Evolutionary conservation across 2,113 vertebrate species (phyloP).

Genomic region (Aphyosemion australe): DNA sequence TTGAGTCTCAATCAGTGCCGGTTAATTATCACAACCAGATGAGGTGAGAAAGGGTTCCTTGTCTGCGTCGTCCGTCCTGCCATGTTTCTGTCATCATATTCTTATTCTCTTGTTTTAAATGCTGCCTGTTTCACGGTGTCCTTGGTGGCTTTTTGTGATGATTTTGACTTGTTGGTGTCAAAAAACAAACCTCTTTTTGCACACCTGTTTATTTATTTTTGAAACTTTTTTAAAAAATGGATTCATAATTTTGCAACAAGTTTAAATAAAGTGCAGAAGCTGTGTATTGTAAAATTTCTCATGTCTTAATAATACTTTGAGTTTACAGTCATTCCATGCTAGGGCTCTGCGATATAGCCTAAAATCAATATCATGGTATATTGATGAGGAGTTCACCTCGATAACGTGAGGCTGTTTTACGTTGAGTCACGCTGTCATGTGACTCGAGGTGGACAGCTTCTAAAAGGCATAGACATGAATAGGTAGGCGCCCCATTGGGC

Average conservation of each 20-base stretch:
- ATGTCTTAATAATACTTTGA: constrained; percentile 1
- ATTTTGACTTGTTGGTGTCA: background rate
- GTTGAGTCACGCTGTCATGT: too few relatives aligned
- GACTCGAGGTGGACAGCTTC: too few relatives aligned
- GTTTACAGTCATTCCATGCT: background rate
- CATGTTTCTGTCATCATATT: constrained; percentile 2
- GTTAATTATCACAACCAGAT: constrained; percentile 75
- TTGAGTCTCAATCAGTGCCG: constrained; percentile 71
- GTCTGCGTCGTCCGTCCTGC: constrained; percentile 18
- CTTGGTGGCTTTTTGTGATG: background rate
- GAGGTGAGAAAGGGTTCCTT: constrained; percentile 61
- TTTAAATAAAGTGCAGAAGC: constrained; percentile 1
- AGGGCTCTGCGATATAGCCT: too few relatives aligned
- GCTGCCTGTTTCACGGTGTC: background rate
- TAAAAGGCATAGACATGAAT: too few relatives aligned
- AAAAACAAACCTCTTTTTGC: too few relatives aligned
- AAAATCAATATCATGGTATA: too few relatives aligned
- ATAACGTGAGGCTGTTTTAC: too few relatives aligned
- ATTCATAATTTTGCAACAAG: too few relatives aligned
- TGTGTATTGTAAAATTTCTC: background rate
- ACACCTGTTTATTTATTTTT: too few relatives aligned
- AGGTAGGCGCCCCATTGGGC: too few relatives aligned
- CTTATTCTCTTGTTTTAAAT: constrained; percentile 5
- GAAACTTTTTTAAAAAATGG: too few relatives aligned
- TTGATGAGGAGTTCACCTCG: too few relatives aligned